phyloP scores from a whole-genome alignment of 2,888 invertebrate genomes.

The Pandemis corylana region DNA sequence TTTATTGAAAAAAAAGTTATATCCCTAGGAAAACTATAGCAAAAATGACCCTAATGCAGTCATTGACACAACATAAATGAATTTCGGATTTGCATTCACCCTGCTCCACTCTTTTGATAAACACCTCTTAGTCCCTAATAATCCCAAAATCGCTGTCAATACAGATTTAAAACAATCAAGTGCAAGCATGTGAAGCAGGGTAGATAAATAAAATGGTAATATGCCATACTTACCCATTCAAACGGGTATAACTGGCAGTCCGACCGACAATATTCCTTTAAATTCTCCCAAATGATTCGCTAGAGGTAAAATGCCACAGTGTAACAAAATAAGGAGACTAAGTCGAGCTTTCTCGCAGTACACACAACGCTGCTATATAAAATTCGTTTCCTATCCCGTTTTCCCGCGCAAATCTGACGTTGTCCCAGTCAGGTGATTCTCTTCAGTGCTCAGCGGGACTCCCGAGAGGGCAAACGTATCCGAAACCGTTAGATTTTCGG shows the following conservation, averaged over 20 bases:
- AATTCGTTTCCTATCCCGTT: conserved; percentile 43
- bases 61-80: no score
- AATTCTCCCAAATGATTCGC: conserved; percentile 62
- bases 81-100: no score
- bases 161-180: conserved; percentile 25
- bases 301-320: conserved; percentile 50
- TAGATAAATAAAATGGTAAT: conserved; percentile 50
- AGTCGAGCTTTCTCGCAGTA: conserved; percentile 47
- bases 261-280: conserved; percentile 61
- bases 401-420: conserved; percentile 54
- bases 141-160: conserved; percentile 23
- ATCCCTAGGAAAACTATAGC: no score
- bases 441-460: conserved; percentile 58
- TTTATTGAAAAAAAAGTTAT: no score
- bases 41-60: no score
- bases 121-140: background rate
- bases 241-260: conserved; percentile 54
- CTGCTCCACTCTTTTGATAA: no score
- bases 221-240: conserved; percentile 54
- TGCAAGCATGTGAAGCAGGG: conserved; percentile 22
- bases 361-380: conserved; percentile 44
- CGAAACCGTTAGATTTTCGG: conserved; percentile 28
- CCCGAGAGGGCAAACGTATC: conserved; percentile 49
- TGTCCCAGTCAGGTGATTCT: conserved; percentile 51
- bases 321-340: conserved; percentile 46